Percentiles rank a stretch among this genome's conserved stretches.
These are phyloP conservation scores for Junonia oenone DNA, from an alignment of 2,888 invertebrate species.

Conservation along the genomic window DNA sequence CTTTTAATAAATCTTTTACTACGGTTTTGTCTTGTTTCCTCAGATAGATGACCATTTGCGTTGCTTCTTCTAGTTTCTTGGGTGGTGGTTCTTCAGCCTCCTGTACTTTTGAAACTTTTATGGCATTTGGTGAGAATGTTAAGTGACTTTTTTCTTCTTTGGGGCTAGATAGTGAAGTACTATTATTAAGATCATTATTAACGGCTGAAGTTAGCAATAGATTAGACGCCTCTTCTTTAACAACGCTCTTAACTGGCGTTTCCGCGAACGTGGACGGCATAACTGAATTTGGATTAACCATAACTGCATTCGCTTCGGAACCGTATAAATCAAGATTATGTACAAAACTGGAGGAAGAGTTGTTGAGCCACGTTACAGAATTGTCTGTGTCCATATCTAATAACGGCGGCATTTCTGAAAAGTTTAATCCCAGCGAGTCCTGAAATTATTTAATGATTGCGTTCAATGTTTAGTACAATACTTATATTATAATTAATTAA, in stretches of 20 bases:
- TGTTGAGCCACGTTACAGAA: constrained; percentile 80
- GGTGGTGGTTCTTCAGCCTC: constrained; percentile 49
- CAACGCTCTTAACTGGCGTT: constrained; percentile 65
- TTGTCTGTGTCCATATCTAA: constrained; percentile 84
- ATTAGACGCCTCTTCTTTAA: constrained; percentile 72
- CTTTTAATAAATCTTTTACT: constrained; percentile 83
- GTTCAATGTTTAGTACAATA: neutral
- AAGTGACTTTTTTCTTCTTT: constrained; percentile 84
- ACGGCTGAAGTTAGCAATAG: constrained; percentile 66
- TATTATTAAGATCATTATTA: constrained; percentile 50
- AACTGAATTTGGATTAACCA: constrained; percentile 95
- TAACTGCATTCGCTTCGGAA: constrained; percentile 86
- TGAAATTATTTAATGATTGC: constrained; percentile 40
- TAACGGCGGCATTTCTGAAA: constrained; percentile 81
- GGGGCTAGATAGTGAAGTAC: constrained; percentile 79
- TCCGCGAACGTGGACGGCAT: constrained; percentile 87
- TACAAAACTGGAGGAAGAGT: constrained; percentile 81
- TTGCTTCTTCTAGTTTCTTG: constrained; percentile 67
- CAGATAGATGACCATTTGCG: constrained; percentile 72
- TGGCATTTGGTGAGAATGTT: constrained; percentile 84
- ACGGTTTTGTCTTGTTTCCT: constrained; percentile 75
- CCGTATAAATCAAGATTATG: constrained; percentile 84
- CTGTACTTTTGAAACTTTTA: constrained; percentile 80
- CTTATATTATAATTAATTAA: neutral
- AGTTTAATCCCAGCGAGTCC: constrained; percentile 81